Conservation (phyloP, 2,888 invertebrate species). For the Unio delphinus region DNA sequence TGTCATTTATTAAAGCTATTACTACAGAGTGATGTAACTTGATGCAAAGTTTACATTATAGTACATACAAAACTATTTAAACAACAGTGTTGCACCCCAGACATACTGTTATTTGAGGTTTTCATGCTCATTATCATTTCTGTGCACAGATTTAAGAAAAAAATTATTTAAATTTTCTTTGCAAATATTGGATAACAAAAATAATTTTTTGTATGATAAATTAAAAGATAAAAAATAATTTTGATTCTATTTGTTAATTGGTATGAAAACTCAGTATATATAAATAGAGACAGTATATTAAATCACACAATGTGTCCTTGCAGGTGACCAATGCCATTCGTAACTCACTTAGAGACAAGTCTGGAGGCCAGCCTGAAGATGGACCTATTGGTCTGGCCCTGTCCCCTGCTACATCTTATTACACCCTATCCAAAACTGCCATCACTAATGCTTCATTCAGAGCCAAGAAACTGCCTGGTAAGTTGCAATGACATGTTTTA, state of each 20-base stretch:
- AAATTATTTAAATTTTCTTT: too few species aligned
- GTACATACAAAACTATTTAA: too few species aligned
- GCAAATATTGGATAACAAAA: too few species aligned
- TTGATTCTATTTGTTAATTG: background rate
- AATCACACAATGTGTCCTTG: conserved; percentile 2
- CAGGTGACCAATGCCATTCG: conserved; percentile 76
- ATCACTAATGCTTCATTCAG: conserved; percentile 98
- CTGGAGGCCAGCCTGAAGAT: conserved; percentile 85
- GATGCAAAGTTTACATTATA: too few species aligned
- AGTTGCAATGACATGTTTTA: background rate
- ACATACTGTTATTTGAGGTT: too few species aligned
- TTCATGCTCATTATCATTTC: too few species aligned
- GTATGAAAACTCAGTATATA: background rate
- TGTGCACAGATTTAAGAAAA: too few species aligned
- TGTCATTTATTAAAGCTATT: too few species aligned
- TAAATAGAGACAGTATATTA: too few species aligned
- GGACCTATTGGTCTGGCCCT: conserved; percentile 87
- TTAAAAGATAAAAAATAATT: background rate
- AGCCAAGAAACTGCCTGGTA: conserved; percentile 90
- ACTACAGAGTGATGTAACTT: too few species aligned
- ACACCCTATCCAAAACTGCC: conserved; percentile 82
- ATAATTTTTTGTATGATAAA: background rate
- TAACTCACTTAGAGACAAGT: conserved; percentile 86
- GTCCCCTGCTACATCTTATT: conserved; percentile 53
- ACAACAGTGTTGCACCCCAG: too few species aligned